phyloP scores from a whole-genome alignment of 2,113 vertebrate species.

The Lepus timidus region DNA sequence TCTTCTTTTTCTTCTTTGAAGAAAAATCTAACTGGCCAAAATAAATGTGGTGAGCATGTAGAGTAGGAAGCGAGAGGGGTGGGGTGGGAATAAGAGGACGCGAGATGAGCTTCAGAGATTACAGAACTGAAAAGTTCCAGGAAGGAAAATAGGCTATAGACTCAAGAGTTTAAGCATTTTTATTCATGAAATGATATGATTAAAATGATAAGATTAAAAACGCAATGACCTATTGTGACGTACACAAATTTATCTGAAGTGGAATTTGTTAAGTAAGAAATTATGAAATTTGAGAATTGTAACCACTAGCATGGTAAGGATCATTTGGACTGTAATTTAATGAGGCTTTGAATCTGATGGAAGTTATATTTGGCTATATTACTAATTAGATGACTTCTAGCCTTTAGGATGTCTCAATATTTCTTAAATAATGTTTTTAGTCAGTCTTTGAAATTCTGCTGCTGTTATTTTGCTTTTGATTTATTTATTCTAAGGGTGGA shows the following conservation, averaged over 20 bases:
- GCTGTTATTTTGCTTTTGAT: neutral
- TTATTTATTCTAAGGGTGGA: too few relatives aligned
- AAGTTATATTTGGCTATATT: constrained; percentile 15
- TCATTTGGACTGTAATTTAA: constrained; percentile 1
- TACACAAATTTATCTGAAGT: constrained; percentile 25
- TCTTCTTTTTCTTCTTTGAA: constrained; percentile 79
- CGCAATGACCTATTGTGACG: neutral
- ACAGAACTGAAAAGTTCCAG: neutral
- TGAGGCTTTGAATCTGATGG: neutral
- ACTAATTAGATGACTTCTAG: constrained; percentile 58
- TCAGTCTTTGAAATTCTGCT: constrained; percentile 66
- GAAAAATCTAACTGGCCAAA: constrained; percentile 83
- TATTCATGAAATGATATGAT: constrained; percentile 40
- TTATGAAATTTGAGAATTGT: neutral
- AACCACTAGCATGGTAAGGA: constrained; percentile 9
- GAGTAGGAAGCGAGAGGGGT: neutral
- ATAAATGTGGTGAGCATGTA: constrained; percentile 73
- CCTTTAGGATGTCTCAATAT: constrained; percentile 57
- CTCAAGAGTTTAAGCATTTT: neutral
- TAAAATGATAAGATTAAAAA: constrained; percentile 41
- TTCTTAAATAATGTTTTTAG: constrained; percentile 59
- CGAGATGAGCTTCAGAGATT: neutral
- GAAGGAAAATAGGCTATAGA: constrained; percentile 13
- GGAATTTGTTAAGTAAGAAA: constrained; percentile 11
- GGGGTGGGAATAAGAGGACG: neutral